phyloP scores from a whole-genome alignment of 2,888 invertebrate species.

The Spodoptera littoralis region DNA sequence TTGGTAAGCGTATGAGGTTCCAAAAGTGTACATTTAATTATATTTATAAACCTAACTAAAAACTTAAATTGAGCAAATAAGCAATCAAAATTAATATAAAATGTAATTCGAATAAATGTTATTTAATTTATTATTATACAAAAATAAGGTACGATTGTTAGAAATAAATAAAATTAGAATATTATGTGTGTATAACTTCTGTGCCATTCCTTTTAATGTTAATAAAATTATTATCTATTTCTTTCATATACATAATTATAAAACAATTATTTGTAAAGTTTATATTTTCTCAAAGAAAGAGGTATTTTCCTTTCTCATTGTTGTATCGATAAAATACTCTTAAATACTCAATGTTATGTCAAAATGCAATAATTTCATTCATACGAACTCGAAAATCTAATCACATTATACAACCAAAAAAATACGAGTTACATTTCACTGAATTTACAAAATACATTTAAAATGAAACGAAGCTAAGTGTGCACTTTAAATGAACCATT shows the following conservation, averaged over 20 bases:
- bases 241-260: not conserved
- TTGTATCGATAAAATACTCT: too few relatives aligned
- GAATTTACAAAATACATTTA: not conserved
- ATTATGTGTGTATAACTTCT: slow-evolving; percentile 31
- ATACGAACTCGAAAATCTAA: too few relatives aligned
- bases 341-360: too few relatives aligned
- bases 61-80: slow-evolving; percentile 54
- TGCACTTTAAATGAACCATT: too few relatives aligned
- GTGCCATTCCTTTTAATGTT: slow-evolving; percentile 22
- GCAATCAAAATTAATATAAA: slow-evolving; percentile 34
- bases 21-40: slow-evolving; percentile 29
- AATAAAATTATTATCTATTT: not conserved
- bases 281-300: not conserved
- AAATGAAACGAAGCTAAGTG: not conserved
- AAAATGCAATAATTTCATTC: too few relatives aligned
- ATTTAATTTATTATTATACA: slow-evolving; percentile 33
- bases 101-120: slow-evolving; percentile 35
- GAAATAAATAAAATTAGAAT: slow-evolving; percentile 24
- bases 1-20: slow-evolving; percentile 66
- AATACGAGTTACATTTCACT: too few relatives aligned
- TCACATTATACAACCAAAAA: too few relatives aligned
- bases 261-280: not conserved
- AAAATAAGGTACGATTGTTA: slow-evolving; percentile 28
- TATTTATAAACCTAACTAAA: slow-evolving; percentile 42
- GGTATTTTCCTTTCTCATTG: too few relatives aligned